Percentiles rank a stretch among this genome's conserved stretches.
Evolutionary conservation across 2,113 vertebrate genomes (phyloP).

Genomic region (Psittacula cyanocephala): DNA sequence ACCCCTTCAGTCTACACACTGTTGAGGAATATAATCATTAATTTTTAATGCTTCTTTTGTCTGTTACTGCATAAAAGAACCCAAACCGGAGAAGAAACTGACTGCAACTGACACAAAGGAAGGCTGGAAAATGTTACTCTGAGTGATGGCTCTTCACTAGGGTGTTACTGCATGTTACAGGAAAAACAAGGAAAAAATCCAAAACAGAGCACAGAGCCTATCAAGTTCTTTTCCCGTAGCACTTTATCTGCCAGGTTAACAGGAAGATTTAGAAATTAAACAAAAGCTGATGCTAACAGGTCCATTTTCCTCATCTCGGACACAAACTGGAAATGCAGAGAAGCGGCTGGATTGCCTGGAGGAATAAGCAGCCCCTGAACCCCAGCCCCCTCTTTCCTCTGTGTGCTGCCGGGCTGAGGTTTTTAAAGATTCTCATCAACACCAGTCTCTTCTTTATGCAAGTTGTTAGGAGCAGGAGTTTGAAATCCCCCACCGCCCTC

Average conservation of each 20-base stretch:
- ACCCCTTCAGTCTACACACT: neutral
- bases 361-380: neutral
- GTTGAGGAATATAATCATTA: neutral
- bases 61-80: neutral
- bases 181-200: neutral
- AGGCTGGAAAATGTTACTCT: neutral
- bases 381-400: neutral
- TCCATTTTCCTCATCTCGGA: neutral
- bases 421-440: neutral
- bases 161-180: neutral
- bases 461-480: constrained; percentile 1
- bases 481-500: neutral
- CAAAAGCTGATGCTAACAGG: neutral
- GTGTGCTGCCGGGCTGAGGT: neutral
- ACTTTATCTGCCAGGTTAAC: neutral
- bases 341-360: neutral
- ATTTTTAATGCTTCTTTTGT: constrained; percentile 58
- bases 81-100: neutral
- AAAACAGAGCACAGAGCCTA: neutral
- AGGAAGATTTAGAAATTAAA: neutral
- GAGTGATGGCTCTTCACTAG: neutral
- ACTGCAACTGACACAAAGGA: constrained; percentile 30
- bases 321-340: neutral
- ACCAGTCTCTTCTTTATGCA: neutral
- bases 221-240: neutral